Evolutionary conservation across 92 coral and sea anemone genomes (phyloP).

Genomic region (Porites lobata): DNA sequence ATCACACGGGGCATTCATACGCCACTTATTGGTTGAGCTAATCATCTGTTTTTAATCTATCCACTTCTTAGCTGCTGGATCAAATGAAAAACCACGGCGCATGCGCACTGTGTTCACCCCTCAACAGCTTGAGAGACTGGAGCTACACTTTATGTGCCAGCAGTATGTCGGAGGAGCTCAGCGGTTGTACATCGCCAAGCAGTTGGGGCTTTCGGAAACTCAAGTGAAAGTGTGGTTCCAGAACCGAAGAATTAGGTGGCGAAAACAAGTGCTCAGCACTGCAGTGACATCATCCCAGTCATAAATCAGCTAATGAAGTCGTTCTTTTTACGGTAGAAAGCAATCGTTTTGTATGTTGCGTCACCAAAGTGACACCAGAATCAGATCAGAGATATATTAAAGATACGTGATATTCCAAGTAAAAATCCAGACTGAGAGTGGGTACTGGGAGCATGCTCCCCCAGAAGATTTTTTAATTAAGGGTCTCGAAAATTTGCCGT

Average conservation of each 20-base stretch:
- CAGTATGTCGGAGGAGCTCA: constrained; percentile 83
- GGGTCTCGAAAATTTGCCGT: no score
- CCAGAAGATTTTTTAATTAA: no score
- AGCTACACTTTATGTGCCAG: constrained; percentile 77
- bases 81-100: constrained; percentile 74
- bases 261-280: constrained; percentile 64
- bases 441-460: no score
- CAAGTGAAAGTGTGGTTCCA: constrained; percentile 93
- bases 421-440: no score
- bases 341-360: no score
- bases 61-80: constrained; percentile 1
- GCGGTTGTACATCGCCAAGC: constrained; percentile 78
- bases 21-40: background rate
- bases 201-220: constrained; percentile 81
- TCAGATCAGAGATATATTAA: no score
- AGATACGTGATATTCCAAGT: no score
- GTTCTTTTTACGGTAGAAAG: background rate
- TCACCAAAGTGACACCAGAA: no score
- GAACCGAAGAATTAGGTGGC: constrained; percentile 86
- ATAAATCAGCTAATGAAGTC: background rate
- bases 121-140: constrained; percentile 79
- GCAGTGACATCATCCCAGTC: constrained; percentile 5
- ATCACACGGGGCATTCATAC: no score
- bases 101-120: constrained; percentile 89
- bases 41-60: background rate